Conservation (phyloP, 2,888 invertebrate genomes). For the Eupithecia inturbata region DNA sequence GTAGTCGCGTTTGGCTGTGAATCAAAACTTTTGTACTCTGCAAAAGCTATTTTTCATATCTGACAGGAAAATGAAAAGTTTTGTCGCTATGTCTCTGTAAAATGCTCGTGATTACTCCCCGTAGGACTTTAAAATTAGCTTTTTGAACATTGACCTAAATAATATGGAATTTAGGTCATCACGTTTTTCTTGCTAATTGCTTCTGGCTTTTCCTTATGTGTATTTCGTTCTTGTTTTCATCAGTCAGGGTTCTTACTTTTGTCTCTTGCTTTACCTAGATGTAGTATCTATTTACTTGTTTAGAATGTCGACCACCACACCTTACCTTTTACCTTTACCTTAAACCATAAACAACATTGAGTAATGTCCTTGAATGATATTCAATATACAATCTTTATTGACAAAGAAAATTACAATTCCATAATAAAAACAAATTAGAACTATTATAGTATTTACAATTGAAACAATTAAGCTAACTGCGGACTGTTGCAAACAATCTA, state of each 20-base stretch:
- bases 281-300: background rate
- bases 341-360: background rate
- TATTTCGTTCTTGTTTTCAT: background rate
- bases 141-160: slow-evolving; percentile 9
- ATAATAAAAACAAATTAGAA: no score
- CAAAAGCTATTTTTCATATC: slow-evolving; percentile 46
- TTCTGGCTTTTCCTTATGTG: slow-evolving; percentile 2
- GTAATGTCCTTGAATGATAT: background rate
- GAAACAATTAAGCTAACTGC: no score
- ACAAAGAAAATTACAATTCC: no score
- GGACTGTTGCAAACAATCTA: no score
- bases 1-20: slow-evolving; percentile 54
- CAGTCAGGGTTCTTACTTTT: background rate
- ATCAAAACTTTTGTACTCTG: slow-evolving; percentile 49
- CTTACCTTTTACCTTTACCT: background rate
- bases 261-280: background rate
- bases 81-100: slow-evolving; percentile 26
- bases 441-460: no score
- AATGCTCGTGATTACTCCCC: background rate
- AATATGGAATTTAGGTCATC: slow-evolving; percentile 10
- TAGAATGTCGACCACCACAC: background rate
- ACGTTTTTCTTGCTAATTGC: slow-evolving; percentile 9
- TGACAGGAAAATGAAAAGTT: slow-evolving; percentile 37
- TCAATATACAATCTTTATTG: no score
- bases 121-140: slow-evolving; percentile 9